Evolutionary conservation across 2,113 vertebrate species (phyloP).

Genomic region (Zosterops borbonicus): DNA sequence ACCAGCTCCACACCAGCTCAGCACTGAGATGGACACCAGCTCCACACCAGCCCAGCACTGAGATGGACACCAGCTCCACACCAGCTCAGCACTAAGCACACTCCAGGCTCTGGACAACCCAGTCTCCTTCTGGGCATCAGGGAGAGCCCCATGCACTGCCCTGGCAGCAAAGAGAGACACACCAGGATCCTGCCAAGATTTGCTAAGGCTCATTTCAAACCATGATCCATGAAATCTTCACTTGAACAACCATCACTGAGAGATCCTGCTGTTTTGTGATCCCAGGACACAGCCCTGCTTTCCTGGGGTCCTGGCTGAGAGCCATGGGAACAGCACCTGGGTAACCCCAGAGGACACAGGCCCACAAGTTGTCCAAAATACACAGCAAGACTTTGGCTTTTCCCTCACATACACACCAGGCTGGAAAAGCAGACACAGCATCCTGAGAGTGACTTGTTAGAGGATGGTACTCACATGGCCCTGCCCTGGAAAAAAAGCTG

Average conservation of each 20-base stretch:
- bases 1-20: no score
- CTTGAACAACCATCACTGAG: accelerated
- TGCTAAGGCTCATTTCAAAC: neutral
- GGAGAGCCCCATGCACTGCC: accelerated
- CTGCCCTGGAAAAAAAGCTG: neutral
- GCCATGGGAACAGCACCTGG: neutral
- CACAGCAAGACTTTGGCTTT: neutral
- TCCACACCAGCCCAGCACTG: no score
- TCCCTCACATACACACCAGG: accelerated
- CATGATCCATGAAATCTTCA: neutral
- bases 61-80: neutral
- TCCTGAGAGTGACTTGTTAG: neutral
- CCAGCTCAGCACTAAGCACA: neutral
- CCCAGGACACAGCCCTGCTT: accelerated
- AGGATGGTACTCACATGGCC: accelerated
- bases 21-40: no score
- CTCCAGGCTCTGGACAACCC: neutral
- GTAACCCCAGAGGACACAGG: neutral
- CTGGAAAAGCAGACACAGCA: neutral
- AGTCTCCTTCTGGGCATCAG: neutral
- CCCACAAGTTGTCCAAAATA: neutral
- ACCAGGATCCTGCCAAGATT: neutral
- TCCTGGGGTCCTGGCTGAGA: neutral
- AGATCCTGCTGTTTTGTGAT: neutral
- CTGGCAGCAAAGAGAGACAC: neutral